Evolutionary conservation across 2,113 vertebrate species (phyloP), one percentile per base, ranked within the genome.

Genomic region (Coptodon rendalli): DNA sequence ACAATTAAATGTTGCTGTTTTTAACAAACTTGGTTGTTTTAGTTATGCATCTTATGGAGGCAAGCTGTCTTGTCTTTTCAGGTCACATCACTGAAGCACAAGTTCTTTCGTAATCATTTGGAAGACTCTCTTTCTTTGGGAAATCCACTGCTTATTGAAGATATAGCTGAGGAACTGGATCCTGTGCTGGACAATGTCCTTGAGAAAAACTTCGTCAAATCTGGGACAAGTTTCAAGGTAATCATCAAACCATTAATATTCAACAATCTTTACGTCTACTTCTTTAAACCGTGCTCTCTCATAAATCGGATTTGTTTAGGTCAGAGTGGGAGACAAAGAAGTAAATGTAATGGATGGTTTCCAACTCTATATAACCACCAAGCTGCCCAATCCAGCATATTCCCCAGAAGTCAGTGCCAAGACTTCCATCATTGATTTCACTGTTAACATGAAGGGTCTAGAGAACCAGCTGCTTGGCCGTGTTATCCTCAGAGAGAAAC

Each of bases 271-370:
- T 71, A 43, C 38, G 0, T 71, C 66, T 16, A 13, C 7, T 31
- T 34, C 12, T 29, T 13, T 17, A 34, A 81, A 34, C 24, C 19
- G 0, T 40, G 6, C 19, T 10, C 22, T 63, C 9, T 16, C 11
- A 13, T 63, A 36, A 82, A 50, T 79, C 16, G 84, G 43, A 86
- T 84, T 93, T 43, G 68, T 85, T 59, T 91, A 98, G 98, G 98
- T 98, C 76, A 98, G 98, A 94, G 96, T 98, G 27, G 97, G 97
- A 81, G 98, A 98, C 93, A 98, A 98, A 86, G 98, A 98, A 92
- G 87, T 97, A 54, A 96, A 97, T 82, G 96, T 98, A 57, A 96
- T 97, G 96, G 92, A 93, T 84, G 96, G 96, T 16, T 98, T 98
- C 94, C 96, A 92, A 81, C 96, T 98, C 31, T 98, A 98, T 63